A percentile compares a stretch with the other conserved stretches of the same genome.
phyloP scores from a whole-genome alignment of 2,113 vertebrate genomes.

The Pluvianellus socialis region DNA sequence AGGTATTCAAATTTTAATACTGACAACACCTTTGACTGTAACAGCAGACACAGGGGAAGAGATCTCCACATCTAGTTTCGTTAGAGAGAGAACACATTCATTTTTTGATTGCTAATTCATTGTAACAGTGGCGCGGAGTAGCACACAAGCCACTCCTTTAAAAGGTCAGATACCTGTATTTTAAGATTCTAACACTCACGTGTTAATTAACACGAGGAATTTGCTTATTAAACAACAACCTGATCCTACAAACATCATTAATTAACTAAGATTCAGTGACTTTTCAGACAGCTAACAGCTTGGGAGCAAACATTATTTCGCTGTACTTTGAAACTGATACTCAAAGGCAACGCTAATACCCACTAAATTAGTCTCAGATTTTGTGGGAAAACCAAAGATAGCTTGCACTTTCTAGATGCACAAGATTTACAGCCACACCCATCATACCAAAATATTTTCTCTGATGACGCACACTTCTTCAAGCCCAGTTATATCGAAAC shows the following conservation, averaged over 20 bases:
- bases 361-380: conserved; percentile 60
- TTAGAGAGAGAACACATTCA: not conserved
- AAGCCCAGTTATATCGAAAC: not conserved
- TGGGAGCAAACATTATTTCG: not conserved
- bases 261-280: conserved; percentile 15
- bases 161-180: not conserved
- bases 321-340: conserved; percentile 45
- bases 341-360: conserved; percentile 60
- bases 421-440: conserved; percentile 47
- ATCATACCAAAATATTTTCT: conserved; percentile 27
- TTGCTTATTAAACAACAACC: not conserved
- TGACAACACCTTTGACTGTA: not conserved
- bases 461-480: not conserved
- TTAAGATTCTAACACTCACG: not conserved
- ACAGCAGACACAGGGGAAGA: not conserved
- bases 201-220: not conserved
- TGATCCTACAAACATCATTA: conserved; percentile 2
- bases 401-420: not conserved
- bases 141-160: not conserved
- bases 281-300: conserved; percentile 29
- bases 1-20: not conserved
- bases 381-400: conserved; percentile 62
- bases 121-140: not conserved
- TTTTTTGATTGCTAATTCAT: not conserved
- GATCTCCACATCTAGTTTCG: not conserved